Evolutionary conservation across 2,888 invertebrate species (phyloP), one percentile per base, ranked within the genome.

Genomic region (Cerastis rubricosa): DNA sequence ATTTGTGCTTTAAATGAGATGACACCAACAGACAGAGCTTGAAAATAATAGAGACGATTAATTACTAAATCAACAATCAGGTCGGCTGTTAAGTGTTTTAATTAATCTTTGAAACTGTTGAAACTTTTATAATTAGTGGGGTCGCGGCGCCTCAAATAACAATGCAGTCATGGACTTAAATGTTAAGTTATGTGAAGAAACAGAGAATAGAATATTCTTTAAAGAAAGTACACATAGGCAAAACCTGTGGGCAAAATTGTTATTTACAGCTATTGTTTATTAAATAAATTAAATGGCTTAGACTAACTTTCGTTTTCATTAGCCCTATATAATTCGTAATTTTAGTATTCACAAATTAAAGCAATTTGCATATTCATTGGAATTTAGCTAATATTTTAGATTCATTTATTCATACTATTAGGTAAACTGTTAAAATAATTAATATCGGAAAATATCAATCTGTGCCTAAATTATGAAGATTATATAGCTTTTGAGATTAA

Each of bases 51-150:
- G 64, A 47, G 47, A 82, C 67, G 51, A 74, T 85, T 59, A 76
- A 74, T 83, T 49, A 81, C 70, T 72, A 73, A 84, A 76, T 78
- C 51, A 83, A 71, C 76, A 74, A 65, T 81, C 63, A 65, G 61
- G 68, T 74, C 72, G 67, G 66, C 54, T 66, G 68, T 83, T 78
- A 77, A 78, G 61, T 73, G 77, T 73, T 85, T 85, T 85, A 81
- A 87, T 85, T 83, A 81, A 85, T 85, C 77, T 78, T 83, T 84
- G 49, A 70, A 74, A 65, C 73, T 68, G 74, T 78, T 75, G 68
- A 78, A 80, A 80, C 68, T 84, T 85, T 78, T 63, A 74, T 79
- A 77, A 82, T 85, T 77, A 86, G 72, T 67, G 73, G 51, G 75
- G 67, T 79, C 71, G 71, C 54, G 74, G 49, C 64, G 74, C 75